Evolutionary conservation across 2,797 vertebrate species (phyloP).

Genomic region (Gouania willdenowi): DNA sequence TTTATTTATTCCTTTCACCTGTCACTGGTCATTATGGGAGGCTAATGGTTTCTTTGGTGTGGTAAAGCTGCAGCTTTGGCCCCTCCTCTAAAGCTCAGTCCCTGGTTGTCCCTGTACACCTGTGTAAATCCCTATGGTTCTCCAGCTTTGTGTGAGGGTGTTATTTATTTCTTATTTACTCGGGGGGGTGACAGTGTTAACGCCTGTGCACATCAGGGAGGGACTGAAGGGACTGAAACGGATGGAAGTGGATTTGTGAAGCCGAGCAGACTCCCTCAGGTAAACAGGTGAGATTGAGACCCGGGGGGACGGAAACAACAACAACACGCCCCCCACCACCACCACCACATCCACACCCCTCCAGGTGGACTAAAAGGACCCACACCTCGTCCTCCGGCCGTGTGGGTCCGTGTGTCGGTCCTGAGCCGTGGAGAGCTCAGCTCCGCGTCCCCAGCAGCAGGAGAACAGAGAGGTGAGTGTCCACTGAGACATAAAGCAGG

Average conservation of each 20-base stretch:
- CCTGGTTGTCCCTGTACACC: slow-evolving; percentile 46
- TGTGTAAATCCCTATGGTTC: not conserved
- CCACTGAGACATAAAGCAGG: slow-evolving; percentile 28
- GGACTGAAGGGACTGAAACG: slow-evolving; percentile 42
- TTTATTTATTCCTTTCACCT: too few relatives aligned
- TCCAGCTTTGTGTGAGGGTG: not conserved
- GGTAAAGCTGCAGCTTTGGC: slow-evolving; percentile 16
- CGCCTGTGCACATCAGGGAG: slow-evolving; percentile 40
- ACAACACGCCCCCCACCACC: slow-evolving; percentile 61
- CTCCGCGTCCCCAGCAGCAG: slow-evolving; percentile 29
- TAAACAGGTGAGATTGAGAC: slow-evolving; percentile 43
- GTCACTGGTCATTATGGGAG: too few relatives aligned
- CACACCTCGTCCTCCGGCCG: slow-evolving; percentile 1
- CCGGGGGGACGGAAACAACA: slow-evolving; percentile 19
- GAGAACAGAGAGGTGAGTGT: slow-evolving; percentile 48
- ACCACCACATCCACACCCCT: too few relatives aligned
- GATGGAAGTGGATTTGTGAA: slow-evolving; percentile 45
- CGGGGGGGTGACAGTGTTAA: slow-evolving; percentile 19
- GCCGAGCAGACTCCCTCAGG: slow-evolving; percentile 20
- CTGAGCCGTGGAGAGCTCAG: slow-evolving; percentile 5
- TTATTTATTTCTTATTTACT: slow-evolving; percentile 5
- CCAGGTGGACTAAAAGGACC: slow-evolving; percentile 62
- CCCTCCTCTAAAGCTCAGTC: slow-evolving; percentile 58
- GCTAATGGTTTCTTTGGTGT: slow-evolving; percentile 16
- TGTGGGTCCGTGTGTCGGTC: slow-evolving; percentile 20